These are phyloP conservation scores for Cirrhinus mrigala DNA, from an alignment of 2,797 vertebrate species.

Conservation along the genomic window DNA sequence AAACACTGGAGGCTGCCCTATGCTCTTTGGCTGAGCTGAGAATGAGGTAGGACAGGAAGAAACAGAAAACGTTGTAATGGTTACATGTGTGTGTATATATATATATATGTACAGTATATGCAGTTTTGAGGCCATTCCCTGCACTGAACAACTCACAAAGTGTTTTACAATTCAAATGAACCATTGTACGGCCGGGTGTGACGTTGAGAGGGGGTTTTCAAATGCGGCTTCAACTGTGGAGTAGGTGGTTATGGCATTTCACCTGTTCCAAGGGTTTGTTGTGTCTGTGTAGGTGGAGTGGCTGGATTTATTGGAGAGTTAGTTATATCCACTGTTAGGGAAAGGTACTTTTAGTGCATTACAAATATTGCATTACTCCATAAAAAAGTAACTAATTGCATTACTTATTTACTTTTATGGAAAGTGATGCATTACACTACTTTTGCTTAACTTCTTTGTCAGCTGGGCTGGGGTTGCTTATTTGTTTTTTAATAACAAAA, in stretches of 20 bases:
- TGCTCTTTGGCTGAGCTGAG: slow-evolving; percentile 13
- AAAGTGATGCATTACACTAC: too few relatives aligned
- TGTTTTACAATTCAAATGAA: slow-evolving; percentile 57
- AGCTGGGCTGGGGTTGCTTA: too few relatives aligned
- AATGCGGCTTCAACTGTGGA: background rate
- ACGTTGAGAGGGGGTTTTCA: slow-evolving; percentile 31
- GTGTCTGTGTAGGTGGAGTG: background rate
- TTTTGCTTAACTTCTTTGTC: too few relatives aligned
- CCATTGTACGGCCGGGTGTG: slow-evolving; percentile 35
- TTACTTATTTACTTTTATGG: too few relatives aligned
- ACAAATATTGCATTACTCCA: too few relatives aligned
- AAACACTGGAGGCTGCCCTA: slow-evolving; percentile 46
- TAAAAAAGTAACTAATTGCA: too few relatives aligned
- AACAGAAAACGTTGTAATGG: slow-evolving; percentile 17
- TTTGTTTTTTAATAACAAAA: too few relatives aligned
- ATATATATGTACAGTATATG: background rate
- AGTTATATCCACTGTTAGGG: background rate
- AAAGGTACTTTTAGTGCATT: too few relatives aligned
- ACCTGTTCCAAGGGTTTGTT: background rate
- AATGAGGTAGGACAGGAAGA: slow-evolving; percentile 19
- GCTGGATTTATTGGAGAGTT: background rate
- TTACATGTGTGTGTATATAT: slow-evolving; percentile 30
- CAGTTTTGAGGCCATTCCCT: slow-evolving; percentile 4
- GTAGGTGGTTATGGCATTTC: slow-evolving; percentile 30
- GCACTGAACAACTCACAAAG: slow-evolving; percentile 14